Conservation (phyloP, 2,888 invertebrate species). For the Keiferia lycopersicella region DNA sequence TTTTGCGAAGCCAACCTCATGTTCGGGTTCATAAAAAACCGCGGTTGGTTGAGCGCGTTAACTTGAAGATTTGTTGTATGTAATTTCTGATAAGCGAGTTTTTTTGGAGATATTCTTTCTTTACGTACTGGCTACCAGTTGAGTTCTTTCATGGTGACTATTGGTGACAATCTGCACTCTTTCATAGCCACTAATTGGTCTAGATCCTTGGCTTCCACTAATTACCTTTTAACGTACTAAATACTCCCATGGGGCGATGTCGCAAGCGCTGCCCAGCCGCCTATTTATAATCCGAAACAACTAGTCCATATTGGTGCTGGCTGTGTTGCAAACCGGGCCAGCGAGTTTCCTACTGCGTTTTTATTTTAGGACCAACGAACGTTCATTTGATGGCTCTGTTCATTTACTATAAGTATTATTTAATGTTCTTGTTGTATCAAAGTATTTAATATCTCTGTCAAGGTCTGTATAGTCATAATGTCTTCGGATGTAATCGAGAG, state of each 20-base stretch:
- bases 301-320: conserved; percentile 38
- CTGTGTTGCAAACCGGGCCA: conserved; percentile 19
- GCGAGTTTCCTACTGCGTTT: neutral
- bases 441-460: neutral
- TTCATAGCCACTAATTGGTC: neutral
- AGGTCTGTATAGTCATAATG: neutral
- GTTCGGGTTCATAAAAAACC: neutral
- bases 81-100: neutral
- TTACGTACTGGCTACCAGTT: neutral
- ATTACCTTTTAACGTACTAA: neutral
- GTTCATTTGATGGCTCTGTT: neutral
- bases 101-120: neutral
- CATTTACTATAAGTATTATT: neutral
- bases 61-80: neutral
- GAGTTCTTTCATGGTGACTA: too few relatives aligned
- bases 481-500: too few relatives aligned
- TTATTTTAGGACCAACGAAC: neutral
- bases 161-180: neutral
- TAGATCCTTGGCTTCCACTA: neutral
- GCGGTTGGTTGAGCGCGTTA: neutral
- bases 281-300: conserved; percentile 27
- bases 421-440: neutral
- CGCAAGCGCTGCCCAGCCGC: neutral
- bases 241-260: neutral
- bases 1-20: neutral